Evolutionary conservation across 2,888 invertebrate species (phyloP), one percentile per base, ranked within the genome.

Genomic region (Lacanobia oleracea): DNA sequence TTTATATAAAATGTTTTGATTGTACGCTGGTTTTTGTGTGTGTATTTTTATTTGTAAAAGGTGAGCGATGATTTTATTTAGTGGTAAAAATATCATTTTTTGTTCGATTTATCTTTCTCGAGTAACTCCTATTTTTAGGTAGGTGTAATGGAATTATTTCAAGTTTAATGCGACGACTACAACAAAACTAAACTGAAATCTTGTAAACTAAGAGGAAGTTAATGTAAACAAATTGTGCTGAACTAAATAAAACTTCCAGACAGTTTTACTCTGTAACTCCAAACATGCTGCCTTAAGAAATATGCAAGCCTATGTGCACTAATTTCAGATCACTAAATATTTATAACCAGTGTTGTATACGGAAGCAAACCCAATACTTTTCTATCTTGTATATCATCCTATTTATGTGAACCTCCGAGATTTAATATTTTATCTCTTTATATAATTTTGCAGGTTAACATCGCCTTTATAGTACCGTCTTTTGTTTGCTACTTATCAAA

Each of bases 381-480:
- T 7, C 16, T 7, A 45, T 37, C 50, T 27, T 1, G 12, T 45
- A 43, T 23, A 57, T 16, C n/a, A 2, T 56, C 8, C n/a, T 51
- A 61, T 70, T 51, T 61, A 62, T 45, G 51, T 56, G n/a, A 62
- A 27, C 18, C 62, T 60, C 23, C 54, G n/a, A 67, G 48, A 67
- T 75, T 71, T 51, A 64, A 65, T 66, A 27, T 64, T 63, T 53
- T 33, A 48, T 60, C 56, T 65, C 33, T 68, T 73, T 75, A 53
- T 54, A 21, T 75, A 61, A 75, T 78, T 72, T 88, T 91, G 21
- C 85, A 94, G 94, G 86, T 92, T 50, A 89, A 93, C 75, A 90
- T 94, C 51, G 89, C 90, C 6, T 91, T 93, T 84, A 23, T 92
- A 27, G 83, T 92, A 21, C 94, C 94, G 3, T 90, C 91, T 37